A percentile compares a stretch with the other conserved stretches of the same genome.
Evolutionary conservation across 2,797 vertebrate species (phyloP).

Genomic region (Hydrophis major): DNA sequence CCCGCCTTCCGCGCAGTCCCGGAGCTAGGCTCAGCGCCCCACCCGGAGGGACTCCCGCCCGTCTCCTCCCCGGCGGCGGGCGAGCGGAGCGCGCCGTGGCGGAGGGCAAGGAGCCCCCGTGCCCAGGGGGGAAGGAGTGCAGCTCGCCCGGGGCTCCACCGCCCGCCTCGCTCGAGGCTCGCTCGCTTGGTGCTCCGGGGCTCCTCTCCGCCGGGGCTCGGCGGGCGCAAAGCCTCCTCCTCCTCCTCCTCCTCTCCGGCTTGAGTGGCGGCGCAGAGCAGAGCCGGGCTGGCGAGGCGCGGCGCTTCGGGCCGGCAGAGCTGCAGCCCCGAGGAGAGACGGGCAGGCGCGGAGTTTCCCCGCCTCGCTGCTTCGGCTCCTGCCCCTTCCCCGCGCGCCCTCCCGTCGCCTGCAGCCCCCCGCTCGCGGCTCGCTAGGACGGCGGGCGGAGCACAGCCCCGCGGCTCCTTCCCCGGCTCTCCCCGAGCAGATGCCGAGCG

Average conservation of each 20-base stretch:
- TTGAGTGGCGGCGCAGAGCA: constrained; percentile 58
- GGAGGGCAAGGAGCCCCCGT: background rate
- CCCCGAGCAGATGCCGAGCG: constrained; percentile 68
- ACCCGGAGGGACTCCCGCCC: background rate
- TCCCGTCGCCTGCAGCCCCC: background rate
- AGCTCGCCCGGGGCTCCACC: background rate
- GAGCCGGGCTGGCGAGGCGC: background rate
- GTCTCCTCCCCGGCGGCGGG: background rate
- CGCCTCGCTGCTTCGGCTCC: background rate
- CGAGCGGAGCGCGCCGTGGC: background rate
- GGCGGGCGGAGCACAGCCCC: constrained; percentile 71
- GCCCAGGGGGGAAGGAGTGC: background rate
- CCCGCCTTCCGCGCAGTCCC: constrained; percentile 63
- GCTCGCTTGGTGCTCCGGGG: too few relatives aligned
- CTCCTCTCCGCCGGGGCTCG: constrained; percentile 41
- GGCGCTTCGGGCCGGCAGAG: constrained; percentile 46
- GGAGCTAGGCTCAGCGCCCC: constrained; percentile 28
- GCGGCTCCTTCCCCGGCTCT: constrained; percentile 60
- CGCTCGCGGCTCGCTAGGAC: constrained; percentile 51
- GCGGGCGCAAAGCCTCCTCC: constrained; percentile 58
- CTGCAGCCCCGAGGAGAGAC: constrained; percentile 45
- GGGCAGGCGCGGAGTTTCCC: constrained; percentile 62
- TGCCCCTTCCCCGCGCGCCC: background rate
- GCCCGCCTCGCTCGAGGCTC: background rate
- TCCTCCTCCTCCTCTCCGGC: constrained; percentile 58